Base-by-base conservation (phyloP, 2,888 invertebrate species). In the Aphelenchoides bicaudatus region DNA sequence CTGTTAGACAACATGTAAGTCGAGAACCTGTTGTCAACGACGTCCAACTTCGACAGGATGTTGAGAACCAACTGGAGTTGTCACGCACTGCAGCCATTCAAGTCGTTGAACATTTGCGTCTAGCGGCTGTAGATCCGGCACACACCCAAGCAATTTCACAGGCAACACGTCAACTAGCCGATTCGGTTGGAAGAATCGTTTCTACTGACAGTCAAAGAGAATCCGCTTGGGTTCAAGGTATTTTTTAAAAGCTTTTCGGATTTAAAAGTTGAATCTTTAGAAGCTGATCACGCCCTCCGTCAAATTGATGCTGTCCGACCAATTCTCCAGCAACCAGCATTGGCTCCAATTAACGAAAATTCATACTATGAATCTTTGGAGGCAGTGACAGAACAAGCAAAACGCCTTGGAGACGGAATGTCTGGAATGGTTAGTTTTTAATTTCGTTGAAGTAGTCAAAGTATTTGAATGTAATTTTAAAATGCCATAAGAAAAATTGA, bases 281-380 rank as follows among this genome's bases (percentile, higher is more conserved):
- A 96, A 79, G 96, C 96, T 81, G 91, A 91, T 79, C 92, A 89
- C 68, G 93, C 94, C 0, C 87, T 94, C 54, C 84, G 93, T 65
- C 89, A 89, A 80, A 91, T 96, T 59, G 88, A 82, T 80, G 87
- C 89, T 57, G 86, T 89, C 80, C 85, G 87, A 21, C 87, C 88
- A 1, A 83, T 92, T 62, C 83, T 96, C 49, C 87, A 88, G 69
- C 87, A 88, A 78, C 90, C 92, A 19, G 86, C 90, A 5, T 23
- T 55, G 8, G 43, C 93, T 80, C 91, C 93, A 0, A 85, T 93
- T 70, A 88, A 86, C 71, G 90, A 90, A 67, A 86, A 86, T 56
- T 88, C 89, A 0, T 96, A 94, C 83, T 93, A 89, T 81, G 92
- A 92, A 72, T 91, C 91, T 66, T 86, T 94, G 28, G 93, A 94